Percentiles rank a stretch among this genome's conserved stretches.
Evolutionary conservation across 2,797 vertebrate species (phyloP).

Genomic region (Anolis apletophallus): DNA sequence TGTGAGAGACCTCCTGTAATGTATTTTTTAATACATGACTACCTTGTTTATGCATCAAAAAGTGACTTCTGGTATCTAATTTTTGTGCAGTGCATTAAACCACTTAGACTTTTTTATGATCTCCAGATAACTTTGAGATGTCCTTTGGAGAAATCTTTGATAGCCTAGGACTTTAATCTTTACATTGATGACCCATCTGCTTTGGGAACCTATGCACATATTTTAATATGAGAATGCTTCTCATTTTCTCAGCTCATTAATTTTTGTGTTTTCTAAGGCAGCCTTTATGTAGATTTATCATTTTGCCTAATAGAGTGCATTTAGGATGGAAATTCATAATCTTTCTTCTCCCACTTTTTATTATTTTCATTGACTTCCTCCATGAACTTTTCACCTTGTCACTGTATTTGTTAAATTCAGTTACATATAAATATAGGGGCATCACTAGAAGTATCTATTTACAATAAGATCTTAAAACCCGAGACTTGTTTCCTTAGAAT

Average conservation of each 20-base stretch:
- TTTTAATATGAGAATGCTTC: constrained; percentile 26
- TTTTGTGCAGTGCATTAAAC: background rate
- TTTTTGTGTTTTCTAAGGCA: constrained; percentile 36
- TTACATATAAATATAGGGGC: background rate
- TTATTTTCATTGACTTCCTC: background rate
- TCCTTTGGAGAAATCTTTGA: constrained; percentile 49
- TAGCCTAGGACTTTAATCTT: constrained; percentile 50
- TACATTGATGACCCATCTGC: constrained; percentile 52
- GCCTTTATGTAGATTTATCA: constrained; percentile 12
- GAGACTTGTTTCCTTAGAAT: background rate
- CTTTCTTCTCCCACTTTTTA: background rate
- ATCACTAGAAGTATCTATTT: background rate
- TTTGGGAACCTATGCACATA: constrained; percentile 30
- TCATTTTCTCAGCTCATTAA: constrained; percentile 50
- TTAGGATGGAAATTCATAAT: background rate
- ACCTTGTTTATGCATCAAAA: background rate
- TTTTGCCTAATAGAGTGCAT: background rate
- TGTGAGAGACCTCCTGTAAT: background rate
- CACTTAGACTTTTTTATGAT: constrained; percentile 20
- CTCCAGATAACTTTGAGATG: constrained; percentile 39
- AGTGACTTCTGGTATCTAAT: background rate
- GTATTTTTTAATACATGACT: background rate
- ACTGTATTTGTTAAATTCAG: background rate
- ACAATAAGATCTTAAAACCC: background rate
- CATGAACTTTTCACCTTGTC: background rate